Percentiles rank a stretch among this genome's conserved stretches.
Conservation (phyloP, 2,888 invertebrate species). For the Drosophila prolongata region DNA sequence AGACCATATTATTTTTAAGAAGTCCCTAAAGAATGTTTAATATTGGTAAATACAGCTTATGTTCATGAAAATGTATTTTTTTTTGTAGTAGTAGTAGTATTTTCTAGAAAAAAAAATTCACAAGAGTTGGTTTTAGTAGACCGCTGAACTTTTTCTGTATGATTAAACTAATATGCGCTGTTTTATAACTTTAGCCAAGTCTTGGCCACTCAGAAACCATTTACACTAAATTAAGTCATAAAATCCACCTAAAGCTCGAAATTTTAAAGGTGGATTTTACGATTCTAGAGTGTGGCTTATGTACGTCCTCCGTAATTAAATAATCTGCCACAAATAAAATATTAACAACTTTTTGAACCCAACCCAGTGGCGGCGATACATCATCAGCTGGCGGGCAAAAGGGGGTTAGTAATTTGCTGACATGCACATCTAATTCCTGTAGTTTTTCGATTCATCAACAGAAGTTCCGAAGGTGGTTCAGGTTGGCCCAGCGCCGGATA, state of each 20-base stretch:
- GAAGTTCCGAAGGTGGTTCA: conserved; percentile 22
- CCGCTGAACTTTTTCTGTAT: too few relatives aligned
- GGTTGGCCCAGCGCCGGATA: conserved; percentile 11
- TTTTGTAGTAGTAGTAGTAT: too few relatives aligned
- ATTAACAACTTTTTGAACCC: conserved; percentile 29
- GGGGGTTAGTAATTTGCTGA: conserved; percentile 32
- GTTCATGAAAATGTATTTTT: too few relatives aligned
- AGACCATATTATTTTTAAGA: too few relatives aligned
- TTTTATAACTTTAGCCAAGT: too few relatives aligned
- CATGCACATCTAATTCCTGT: conserved; percentile 38
- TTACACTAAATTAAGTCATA: neutral
- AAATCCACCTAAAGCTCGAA: conserved; percentile 2
- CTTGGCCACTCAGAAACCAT: too few relatives aligned
- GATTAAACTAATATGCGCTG: too few relatives aligned
- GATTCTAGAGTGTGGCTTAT: conserved; percentile 4
- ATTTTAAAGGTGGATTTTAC: conserved; percentile 3
- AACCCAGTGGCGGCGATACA: conserved; percentile 30
- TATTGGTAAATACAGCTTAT: too few relatives aligned
- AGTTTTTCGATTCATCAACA: conserved; percentile 46
- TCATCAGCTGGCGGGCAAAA: conserved; percentile 29
- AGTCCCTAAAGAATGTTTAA: too few relatives aligned
- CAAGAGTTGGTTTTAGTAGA: too few relatives aligned
- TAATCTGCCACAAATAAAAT: conserved; percentile 35
- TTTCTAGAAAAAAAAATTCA: too few relatives aligned
- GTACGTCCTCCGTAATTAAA: conserved; percentile 21